Conservation (phyloP, 2,888 invertebrate genomes). For the Harmothoe impar region DNA sequence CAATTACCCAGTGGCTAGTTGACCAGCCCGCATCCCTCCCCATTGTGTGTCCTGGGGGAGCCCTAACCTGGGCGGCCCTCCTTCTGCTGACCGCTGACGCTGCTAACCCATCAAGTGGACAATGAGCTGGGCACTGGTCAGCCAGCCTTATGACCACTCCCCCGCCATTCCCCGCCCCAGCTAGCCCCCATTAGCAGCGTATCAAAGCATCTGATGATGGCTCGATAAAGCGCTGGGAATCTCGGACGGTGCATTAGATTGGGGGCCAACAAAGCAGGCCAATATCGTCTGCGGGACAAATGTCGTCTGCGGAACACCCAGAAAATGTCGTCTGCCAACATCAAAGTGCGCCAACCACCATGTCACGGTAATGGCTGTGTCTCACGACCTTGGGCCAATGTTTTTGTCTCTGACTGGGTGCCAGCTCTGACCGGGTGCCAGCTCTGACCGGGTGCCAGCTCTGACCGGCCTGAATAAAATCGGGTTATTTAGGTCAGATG, state of each 20-base stretch:
- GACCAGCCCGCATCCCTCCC: neutral
- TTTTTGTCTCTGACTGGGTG: too few species aligned
- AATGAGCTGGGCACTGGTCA: slow-evolving; percentile 26
- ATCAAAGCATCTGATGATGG: slow-evolving; percentile 6
- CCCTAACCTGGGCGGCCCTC: neutral
- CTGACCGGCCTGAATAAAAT: too few species aligned
- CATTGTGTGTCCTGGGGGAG: slow-evolving; percentile 15
- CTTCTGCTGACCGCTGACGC: slow-evolving; percentile 29
- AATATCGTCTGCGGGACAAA: neutral
- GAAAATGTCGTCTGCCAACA: slow-evolving; percentile 22
- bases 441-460: too few species aligned
- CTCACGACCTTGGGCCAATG: too few species aligned
- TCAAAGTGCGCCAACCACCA: neutral
- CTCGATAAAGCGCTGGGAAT: slow-evolving; percentile 3
- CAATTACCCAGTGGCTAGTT: neutral
- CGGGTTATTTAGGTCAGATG: too few species aligned
- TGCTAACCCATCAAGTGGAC: slow-evolving; percentile 31
- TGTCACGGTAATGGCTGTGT: neutral
- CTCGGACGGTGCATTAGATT: neutral
- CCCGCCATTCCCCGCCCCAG: neutral
- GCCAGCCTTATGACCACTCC: slow-evolving; percentile 25
- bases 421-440: too few species aligned
- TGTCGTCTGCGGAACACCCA: neutral
- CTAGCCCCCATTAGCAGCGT: neutral
- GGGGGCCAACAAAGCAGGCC: neutral